Evolutionary conservation across 2,888 invertebrate species (phyloP), one percentile per base, ranked within the genome.

Genomic region (Apamea crenata): DNA sequence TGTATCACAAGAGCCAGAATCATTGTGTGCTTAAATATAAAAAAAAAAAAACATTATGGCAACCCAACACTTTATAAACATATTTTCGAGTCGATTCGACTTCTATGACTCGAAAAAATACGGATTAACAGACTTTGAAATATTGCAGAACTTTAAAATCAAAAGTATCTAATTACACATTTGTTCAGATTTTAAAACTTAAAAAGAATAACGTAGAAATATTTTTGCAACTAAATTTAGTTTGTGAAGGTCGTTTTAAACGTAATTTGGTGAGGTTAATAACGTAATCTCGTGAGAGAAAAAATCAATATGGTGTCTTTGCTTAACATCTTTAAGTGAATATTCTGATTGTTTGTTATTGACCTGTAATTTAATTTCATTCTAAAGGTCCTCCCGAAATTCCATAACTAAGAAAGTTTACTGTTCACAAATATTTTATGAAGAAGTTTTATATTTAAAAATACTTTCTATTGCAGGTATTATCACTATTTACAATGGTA

Each of bases 401-500:
- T 40, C 8, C 14, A 77, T 68, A 32, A 47, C 50, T 21, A 25
- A 66, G 29, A 74, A 78, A 72, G 25, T 72, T 63, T 72, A 29
- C 32, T 66, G 32, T 47, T 65, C 29, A 53, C 40, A 70, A 59
- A 68, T 47, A 73, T 73, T 66, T 56, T 61, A 56, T 78, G n/a
- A 40, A 59, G 10, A 53, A 56, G 29, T 73, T 83, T 44, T 74
- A 44, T 85, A 73, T 81, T 76, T 77, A 85, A 79, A 87, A 70
- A 77, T 68, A 80, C 84, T 86, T 81, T 87, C 87, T 84, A 87
- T 85, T 86, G 40, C 85, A 87, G 85, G 87, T 86, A 87, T 87
- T 86, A 86, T 79, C 86, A 87, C 87, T 86, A 87, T 87, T 88
- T 88, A 80, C 88, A 85, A 85, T 86, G 87, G 85, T 87, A 85